A percentile compares a stretch with the other conserved stretches of the same genome.
Evolutionary conservation across 2,797 vertebrate species (phyloP).

Genomic region (Sciurus carolinensis): DNA sequence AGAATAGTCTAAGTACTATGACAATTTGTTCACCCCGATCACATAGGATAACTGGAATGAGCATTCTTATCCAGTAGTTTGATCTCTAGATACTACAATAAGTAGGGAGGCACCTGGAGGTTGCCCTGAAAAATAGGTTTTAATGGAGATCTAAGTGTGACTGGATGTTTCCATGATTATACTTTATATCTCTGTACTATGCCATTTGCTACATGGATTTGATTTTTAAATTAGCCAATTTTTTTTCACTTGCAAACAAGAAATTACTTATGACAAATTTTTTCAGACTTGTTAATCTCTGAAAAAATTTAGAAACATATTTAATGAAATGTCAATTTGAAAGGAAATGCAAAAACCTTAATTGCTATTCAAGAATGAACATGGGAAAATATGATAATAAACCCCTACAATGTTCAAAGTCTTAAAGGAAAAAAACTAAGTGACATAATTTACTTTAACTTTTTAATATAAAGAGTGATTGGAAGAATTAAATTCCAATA

Average conservation of each 20-base stretch:
- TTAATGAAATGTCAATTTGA: constrained; percentile 61
- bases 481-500: constrained; percentile 58
- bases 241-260: constrained; percentile 26
- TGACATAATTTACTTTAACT: constrained; percentile 38
- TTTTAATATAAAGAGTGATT: constrained; percentile 60
- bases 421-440: constrained; percentile 60
- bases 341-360: constrained; percentile 36
- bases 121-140: constrained; percentile 38
- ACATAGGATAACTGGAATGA: neutral
- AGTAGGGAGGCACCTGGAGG: constrained; percentile 9
- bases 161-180: constrained; percentile 6
- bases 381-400: constrained; percentile 26
- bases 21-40: constrained; percentile 8
- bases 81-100: neutral
- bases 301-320: constrained; percentile 33
- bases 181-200: constrained; percentile 63
- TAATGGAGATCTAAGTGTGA: constrained; percentile 60
- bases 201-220: constrained; percentile 48
- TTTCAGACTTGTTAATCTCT: constrained; percentile 11
- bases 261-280: constrained; percentile 46
- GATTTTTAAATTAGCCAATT: constrained; percentile 33
- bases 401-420: neutral
- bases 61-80: constrained; percentile 27
- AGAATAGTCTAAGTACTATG: neutral
- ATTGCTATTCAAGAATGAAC: constrained; percentile 12